Base-by-base conservation (phyloP, 2,113 vertebrate genomes). In the Naja naja region DNA sequence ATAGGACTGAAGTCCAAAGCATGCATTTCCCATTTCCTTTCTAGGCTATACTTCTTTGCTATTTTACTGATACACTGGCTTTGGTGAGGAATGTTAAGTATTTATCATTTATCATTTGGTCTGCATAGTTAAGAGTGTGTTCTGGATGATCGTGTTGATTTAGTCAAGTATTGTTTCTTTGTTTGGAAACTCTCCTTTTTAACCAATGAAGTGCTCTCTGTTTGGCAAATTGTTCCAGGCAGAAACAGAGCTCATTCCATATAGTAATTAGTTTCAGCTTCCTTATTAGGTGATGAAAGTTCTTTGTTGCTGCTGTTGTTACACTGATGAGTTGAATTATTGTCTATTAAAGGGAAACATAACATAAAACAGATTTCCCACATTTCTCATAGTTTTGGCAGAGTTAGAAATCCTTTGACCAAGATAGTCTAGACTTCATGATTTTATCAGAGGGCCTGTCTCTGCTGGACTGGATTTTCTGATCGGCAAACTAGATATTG, bases 341-440 rank as follows among this genome's bases (percentile, higher is more conserved):
- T 60, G 45, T 74, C 45, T 89, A 89, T 89, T 93, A 74, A 93
- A 89, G 90, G 90, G 54, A 93, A 93, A 91, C 43, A 86, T 85
- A 91, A 93, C 58, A 91, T 85, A 54, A 55, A 93, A 91, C 90
- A 74, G 85, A 9, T 5, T 52, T 91, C 92, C 20, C 56, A 27
- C 16, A 39, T 88, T 88, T 27, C 45, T 39, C 8, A 16, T 54
- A 86, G 5, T 85, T 95, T 85, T 47, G 47, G 88, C 9, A 16
- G 55, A 74, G 60, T 49, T 94, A 89, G 60, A 27, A 3, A 3
- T 25, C 1, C 25, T 95, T 94, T 86, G 69, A 91, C 69, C 53
- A 93, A 45, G 22, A 89, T 91, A 34, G 47, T 95, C 69, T 47
- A 0, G 93, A 52, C 39, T 95, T 94, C 94, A 90, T 93, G 85